Conservation (phyloP, 2,113 vertebrate genomes). For the Saccopteryx leptura region DNA sequence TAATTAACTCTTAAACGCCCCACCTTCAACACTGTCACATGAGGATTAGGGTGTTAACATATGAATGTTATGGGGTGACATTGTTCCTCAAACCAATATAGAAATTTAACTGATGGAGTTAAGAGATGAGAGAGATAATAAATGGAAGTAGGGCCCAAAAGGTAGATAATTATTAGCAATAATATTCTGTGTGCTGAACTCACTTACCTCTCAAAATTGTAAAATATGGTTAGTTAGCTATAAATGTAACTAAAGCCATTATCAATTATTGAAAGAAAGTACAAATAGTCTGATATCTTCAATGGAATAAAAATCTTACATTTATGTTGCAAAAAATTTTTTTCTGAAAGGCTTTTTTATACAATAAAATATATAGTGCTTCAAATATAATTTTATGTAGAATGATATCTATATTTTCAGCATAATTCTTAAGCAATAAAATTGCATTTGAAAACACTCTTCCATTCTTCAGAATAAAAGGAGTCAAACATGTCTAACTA, state of each 20-base stretch:
- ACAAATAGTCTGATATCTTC: not conserved
- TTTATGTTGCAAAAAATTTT: not conserved
- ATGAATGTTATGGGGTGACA: not conserved
- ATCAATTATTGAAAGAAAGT: not conserved
- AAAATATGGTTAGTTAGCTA: not conserved
- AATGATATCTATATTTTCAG: not conserved
- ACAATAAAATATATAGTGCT: not conserved
- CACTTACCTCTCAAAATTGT: not conserved
- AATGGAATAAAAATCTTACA: not conserved
- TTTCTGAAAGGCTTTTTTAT: not conserved
- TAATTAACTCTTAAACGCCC: not conserved
- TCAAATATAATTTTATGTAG: not conserved
- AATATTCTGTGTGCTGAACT: rapidly evolving
- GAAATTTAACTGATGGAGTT: not conserved
- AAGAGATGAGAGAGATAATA: not conserved
- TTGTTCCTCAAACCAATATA: not conserved
- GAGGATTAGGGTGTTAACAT: not conserved
- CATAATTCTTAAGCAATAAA: not conserved
- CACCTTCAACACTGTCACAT: not conserved
- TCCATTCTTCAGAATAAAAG: not conserved
- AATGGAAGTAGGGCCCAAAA: not conserved
- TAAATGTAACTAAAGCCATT: not conserved
- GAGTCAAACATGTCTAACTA: not conserved
- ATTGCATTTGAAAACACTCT: not conserved
- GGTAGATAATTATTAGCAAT: not conserved